Evolutionary conservation across 2,797 vertebrate genomes (phyloP).

Genomic region (Gouania willdenowi): DNA sequence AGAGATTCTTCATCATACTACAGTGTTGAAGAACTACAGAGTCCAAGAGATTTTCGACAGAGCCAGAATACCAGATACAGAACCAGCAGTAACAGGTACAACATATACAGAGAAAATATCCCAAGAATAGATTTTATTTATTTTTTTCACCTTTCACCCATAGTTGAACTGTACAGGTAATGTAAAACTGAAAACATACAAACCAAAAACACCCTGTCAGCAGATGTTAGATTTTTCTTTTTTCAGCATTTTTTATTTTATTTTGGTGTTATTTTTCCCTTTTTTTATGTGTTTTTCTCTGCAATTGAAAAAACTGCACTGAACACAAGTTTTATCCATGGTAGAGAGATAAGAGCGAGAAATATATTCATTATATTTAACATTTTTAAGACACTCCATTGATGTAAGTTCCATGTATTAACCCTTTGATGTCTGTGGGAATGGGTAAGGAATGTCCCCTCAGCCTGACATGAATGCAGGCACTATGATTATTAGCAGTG

Average conservation of each 20-base stretch:
- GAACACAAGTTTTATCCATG: conserved; percentile 64
- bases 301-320: conserved; percentile 71
- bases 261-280: conserved; percentile 20
- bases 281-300: conserved; percentile 60
- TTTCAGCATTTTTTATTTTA: conserved; percentile 11
- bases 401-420: conserved; percentile 19
- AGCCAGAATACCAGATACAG: conserved; percentile 76
- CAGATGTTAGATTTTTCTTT: conserved; percentile 48
- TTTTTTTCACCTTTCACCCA: conserved; percentile 59
- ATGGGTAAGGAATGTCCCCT: conserved; percentile 23
- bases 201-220: conserved; percentile 75
- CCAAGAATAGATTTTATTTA: conserved; percentile 43
- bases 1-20: conserved; percentile 65
- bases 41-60: conserved; percentile 68
- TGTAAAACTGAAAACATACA: conserved; percentile 77
- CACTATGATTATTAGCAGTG: conserved; percentile 9
- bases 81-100: conserved; percentile 82
- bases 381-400: conserved; percentile 32
- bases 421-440: too few species aligned
- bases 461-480: conserved; percentile 28
- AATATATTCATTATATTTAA: conserved; percentile 7
- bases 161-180: conserved; percentile 73
- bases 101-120: conserved; percentile 77
- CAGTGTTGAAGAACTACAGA: conserved; percentile 63
- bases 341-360: conserved; percentile 55